Conservation (phyloP, 2,113 vertebrate species). For the Columba livia region DNA sequence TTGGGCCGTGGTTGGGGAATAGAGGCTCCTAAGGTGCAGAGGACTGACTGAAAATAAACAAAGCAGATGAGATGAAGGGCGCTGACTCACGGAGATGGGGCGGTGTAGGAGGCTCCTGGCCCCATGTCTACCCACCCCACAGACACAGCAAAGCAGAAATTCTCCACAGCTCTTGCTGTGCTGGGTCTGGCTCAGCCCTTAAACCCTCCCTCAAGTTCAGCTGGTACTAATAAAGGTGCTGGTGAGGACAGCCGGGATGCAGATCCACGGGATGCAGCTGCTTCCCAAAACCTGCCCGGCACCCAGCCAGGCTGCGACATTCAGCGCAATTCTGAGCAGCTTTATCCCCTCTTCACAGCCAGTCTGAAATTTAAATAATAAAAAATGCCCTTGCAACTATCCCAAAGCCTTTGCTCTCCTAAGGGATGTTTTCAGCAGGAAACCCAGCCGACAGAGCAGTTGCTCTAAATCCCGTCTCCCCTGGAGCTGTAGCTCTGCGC, state of each 20-base stretch:
- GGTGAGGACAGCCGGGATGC: background rate
- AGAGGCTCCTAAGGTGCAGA: background rate
- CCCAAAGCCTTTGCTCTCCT: background rate
- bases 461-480: background rate
- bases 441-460: fast-evolving
- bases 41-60: background rate
- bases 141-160: background rate
- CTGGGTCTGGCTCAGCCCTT: background rate
- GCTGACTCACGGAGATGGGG: background rate
- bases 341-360: background rate
- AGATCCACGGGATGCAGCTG: too few relatives aligned
- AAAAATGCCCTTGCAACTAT: background rate
- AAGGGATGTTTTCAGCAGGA: fast-evolving
- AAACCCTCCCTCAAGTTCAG: background rate
- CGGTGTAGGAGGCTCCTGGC: background rate
- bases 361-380: background rate
- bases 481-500: background rate
- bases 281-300: background rate
- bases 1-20: background rate
- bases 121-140: background rate
- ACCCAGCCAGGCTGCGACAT: background rate
- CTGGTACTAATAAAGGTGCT: fast-evolving
- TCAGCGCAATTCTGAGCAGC: background rate
- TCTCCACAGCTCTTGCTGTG: background rate
- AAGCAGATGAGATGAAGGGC: background rate